Evolutionary conservation across 2,888 invertebrate genomes (phyloP).

Genomic region (Hirtodrosophila duncani): DNA sequence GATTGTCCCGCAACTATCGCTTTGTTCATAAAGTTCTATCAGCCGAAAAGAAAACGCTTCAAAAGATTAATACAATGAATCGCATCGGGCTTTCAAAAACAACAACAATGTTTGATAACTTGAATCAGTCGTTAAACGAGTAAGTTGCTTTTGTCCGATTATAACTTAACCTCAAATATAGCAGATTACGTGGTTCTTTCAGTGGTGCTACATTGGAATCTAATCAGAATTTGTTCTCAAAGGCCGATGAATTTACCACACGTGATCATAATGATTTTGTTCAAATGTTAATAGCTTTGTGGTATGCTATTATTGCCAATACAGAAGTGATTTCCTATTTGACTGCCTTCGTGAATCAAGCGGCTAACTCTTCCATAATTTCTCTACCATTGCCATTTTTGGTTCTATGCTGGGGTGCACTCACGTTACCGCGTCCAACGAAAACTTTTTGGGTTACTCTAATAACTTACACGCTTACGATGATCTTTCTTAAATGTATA

Average conservation of each 20-base stretch:
- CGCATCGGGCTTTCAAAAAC: conserved; percentile 54
- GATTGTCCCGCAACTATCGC: conserved; percentile 92
- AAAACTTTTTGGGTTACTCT: conserved; percentile 98
- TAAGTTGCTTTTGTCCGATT: conserved; percentile 28
- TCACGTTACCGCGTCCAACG: conserved; percentile 95
- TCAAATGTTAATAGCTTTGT: conserved; percentile 68
- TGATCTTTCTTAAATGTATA: conserved; percentile 95
- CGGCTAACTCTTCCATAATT: conserved; percentile 91
- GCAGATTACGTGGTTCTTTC: conserved; percentile 25
- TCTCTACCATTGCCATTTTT: conserved; percentile 94
- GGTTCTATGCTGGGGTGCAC: conserved; percentile 97
- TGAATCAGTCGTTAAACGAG: conserved; percentile 53
- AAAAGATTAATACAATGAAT: conserved; percentile 80
- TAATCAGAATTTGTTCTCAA: background rate
- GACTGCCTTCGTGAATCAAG: conserved; percentile 94
- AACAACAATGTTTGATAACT: conserved; percentile 52
- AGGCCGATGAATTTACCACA: conserved; percentile 75
- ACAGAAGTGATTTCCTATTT: conserved; percentile 96
- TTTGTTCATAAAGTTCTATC: conserved; percentile 92
- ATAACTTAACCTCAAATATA: background rate
- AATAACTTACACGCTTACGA: conserved; percentile 97
- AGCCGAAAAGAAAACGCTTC: conserved; percentile 90
- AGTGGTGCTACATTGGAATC: conserved; percentile 1
- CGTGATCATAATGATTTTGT: conserved; percentile 74
- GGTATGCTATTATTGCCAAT: conserved; percentile 78